Base-by-base conservation (phyloP, 2,888 invertebrate genomes). In the Coenonympha glycerion region DNA sequence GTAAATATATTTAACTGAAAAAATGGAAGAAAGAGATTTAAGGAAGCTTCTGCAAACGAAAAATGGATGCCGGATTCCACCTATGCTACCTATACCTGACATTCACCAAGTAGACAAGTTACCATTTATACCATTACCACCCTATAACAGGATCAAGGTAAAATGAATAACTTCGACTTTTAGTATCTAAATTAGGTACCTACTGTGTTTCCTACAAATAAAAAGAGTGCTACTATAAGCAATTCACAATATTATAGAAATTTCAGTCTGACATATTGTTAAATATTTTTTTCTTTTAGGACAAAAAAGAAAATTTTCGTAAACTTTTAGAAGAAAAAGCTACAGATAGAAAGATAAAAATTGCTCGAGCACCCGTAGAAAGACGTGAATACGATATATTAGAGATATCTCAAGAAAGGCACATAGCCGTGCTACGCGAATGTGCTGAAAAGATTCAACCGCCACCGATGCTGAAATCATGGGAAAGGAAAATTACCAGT, bases 401-500 rank as follows among this genome's bases (percentile, higher is more conserved):
- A 3, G 87, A 87, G 33, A 69, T 88, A 60, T 79, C 85, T 2
- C 87, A 90, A 62, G 72, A 79, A 1, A 75, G 86, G 41, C 88
- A 90, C 59, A 85, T 90, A 40, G 80, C 86, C 19, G 86, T 89
- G 15, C 66, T 92, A 21, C 78, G 89, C n/a, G 74, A 83, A 57
- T 89, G 87, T 62, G 91, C 91, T 0, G 78, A 89, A 2, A 76
- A 88, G 55, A 86, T 91, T 37, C 80, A 89, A 33, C 89, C 90
- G 3, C 90, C 91, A 0, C 87, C 88, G 5, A 92, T 92, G 90
- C 81, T 89, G 1, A 81, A 85, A 19, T 83, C 88, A 30, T 90
- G 90, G 76, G 91, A 92, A 71, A 67, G 80, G 6, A 89, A 88
- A 64, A 92, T 94, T 50, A 76, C 86, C 41, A 84, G 77, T 45